Conservation (phyloP, 2,113 vertebrate genomes). For the Gnathonemus echidnorhynchus region DNA sequence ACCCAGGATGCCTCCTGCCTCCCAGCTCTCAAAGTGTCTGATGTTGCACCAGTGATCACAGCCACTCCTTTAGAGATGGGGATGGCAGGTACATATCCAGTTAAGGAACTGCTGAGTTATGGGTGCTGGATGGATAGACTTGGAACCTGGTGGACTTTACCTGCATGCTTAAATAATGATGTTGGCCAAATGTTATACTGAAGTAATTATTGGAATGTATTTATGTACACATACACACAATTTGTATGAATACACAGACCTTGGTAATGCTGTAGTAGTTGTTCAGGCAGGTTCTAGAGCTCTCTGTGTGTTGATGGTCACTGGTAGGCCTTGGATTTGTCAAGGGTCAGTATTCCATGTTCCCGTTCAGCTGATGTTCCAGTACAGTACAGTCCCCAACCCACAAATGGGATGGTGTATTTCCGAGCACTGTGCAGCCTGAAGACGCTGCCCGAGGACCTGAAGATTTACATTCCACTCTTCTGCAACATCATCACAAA, state of each 20-base stretch:
- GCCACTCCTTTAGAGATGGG: conserved; percentile 64
- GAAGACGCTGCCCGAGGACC: conserved; percentile 78
- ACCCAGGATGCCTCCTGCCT: conserved; percentile 78
- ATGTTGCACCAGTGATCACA: conserved; percentile 69
- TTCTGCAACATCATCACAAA: conserved; percentile 86
- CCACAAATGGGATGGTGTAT: conserved; percentile 90
- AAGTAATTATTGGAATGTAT: background rate
- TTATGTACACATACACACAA: background rate
- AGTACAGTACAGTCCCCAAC: conserved; percentile 83
- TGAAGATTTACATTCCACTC: conserved; percentile 78
- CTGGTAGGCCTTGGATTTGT: background rate
- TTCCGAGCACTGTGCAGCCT: conserved; percentile 83
- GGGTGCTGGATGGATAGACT: background rate
- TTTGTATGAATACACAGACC: background rate
- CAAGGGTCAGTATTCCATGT: background rate
- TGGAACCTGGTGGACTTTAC: background rate
- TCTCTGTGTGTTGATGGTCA: background rate
- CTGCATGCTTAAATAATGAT: background rate
- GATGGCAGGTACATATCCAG: conserved; percentile 59
- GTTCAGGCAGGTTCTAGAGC: background rate
- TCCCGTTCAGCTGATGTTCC: conserved; percentile 60
- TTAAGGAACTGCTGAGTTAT: background rate
- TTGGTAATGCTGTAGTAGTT: background rate
- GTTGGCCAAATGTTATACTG: background rate
- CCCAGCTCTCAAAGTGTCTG: conserved; percentile 79